Base-by-base conservation (phyloP, 2,888 invertebrate species). In the Hermaeophaga mercurialis region DNA sequence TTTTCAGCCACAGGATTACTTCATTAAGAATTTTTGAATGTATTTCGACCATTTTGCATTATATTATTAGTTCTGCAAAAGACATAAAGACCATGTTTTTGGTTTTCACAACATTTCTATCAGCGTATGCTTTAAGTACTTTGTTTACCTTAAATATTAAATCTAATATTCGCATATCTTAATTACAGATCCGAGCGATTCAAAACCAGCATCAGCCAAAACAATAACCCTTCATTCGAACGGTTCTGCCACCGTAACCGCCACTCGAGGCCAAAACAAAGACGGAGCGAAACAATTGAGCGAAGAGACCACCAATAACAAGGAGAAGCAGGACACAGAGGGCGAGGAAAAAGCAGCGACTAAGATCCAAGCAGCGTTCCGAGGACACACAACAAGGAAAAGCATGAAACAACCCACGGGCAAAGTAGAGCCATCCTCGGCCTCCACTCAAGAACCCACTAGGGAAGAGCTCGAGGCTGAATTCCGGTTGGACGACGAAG, bases 331-430 rank as follows among this genome's bases (percentile, higher is more conserved):
- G 65, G 48, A 28, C 58, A 17, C 61, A 50, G 50, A 56, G 41
- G 54, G 41, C 38, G 63, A 62, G 62, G 83, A 83, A 60, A 80
- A 85, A 63, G 94, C 94, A 64, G 93, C 92, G 62, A 88, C 88
- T 46, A 92, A 90, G 81, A 94, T 94, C 80, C 94, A 94, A 77
- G 93, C 94, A 71, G 91, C 84, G 67, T 93, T 91, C 78, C 84
- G 93, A 70, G 91, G 91, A 53, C 91, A 92, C 76, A 83, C 87
- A 81, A 85, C 88, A 65, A 85, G 91, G 73, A 86, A 87, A 78
- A 86, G 84, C 61, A 87, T 89, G 84, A 88, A 88, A 82, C 86
- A 87, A 71, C 69, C 75, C 18, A 65, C 58, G 36, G 65, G 58
- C 56, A 66, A 61, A 60, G 72, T 71, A 58, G 70, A 74, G 60